phyloP scores from a whole-genome alignment of 2,797 vertebrate species.

The Catamblyrhynchus diadema region DNA sequence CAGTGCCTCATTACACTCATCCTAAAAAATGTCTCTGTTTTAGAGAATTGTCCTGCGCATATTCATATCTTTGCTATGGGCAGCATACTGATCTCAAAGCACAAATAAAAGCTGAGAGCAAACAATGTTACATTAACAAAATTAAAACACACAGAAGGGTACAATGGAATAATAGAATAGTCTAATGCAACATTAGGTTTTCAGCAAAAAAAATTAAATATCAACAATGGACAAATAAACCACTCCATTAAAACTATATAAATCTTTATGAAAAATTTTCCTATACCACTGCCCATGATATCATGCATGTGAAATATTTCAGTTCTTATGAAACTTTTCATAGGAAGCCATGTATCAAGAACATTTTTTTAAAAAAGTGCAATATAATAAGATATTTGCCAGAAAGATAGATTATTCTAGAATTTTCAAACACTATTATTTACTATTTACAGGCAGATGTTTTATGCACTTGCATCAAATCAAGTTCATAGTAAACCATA shows the following conservation, averaged over 20 bases:
- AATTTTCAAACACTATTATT: background rate
- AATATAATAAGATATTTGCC: background rate
- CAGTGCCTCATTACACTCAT: background rate
- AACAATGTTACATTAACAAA: background rate
- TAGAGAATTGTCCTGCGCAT: background rate
- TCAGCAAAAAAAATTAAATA: background rate
- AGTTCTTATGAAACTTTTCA: background rate
- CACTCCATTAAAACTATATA: background rate
- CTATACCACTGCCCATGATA: background rate
- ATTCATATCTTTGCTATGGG: background rate
- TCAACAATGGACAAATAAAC: background rate
- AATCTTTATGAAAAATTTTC: background rate
- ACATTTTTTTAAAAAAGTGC: background rate
- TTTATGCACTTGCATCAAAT: background rate
- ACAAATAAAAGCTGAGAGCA: background rate
- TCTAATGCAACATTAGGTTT: background rate
- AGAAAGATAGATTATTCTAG: background rate
- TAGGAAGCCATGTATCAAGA: background rate
- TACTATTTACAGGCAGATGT: background rate
- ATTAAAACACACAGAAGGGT: background rate
- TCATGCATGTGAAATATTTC: background rate
- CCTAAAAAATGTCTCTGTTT: background rate
- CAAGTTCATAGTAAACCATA: slow-evolving; percentile 3
- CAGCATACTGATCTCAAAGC: background rate
- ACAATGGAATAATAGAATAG: background rate